phyloP scores from a whole-genome alignment of 2,113 vertebrate species.

The Catagonus wagneri region DNA sequence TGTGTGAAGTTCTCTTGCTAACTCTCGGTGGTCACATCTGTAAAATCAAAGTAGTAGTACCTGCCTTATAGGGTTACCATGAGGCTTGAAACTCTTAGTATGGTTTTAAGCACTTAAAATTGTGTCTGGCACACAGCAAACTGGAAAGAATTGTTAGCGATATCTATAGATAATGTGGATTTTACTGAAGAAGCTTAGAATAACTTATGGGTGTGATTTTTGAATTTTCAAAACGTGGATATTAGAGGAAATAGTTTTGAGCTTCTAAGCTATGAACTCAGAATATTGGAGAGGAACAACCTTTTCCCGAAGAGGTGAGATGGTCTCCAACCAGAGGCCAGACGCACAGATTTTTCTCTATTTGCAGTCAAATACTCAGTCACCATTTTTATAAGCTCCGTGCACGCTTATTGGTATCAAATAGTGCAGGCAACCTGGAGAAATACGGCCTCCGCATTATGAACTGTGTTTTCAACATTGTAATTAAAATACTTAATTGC shows the following conservation, averaged over 20 bases:
- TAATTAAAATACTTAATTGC: conserved; percentile 36
- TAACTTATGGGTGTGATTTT: not conserved
- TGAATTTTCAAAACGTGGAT: not conserved
- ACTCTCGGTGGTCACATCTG: not conserved
- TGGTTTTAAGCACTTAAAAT: not conserved
- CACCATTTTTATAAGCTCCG: conserved; percentile 23
- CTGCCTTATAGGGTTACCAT: not conserved
- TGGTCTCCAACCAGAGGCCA: not conserved
- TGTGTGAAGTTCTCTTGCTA: not conserved
- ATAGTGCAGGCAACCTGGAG: not conserved
- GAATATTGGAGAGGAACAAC: not conserved
- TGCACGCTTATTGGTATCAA: not conserved
- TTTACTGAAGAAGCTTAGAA: conserved; percentile 6
- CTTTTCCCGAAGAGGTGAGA: not conserved
- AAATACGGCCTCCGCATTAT: not conserved
- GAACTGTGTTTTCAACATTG: not conserved
- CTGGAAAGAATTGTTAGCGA: not conserved
- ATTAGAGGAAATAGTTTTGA: not conserved
- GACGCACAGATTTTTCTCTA: not conserved
- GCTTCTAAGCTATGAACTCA: not conserved
- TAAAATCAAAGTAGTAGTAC: not conserved
- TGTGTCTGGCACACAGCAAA: not conserved
- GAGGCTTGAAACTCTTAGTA: not conserved
- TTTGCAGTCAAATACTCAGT: not conserved
- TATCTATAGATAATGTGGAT: not conserved